Evolutionary conservation across 35 echinoderm and acorn worm species (phyloP).

Genomic region (Diadema setosum): DNA sequence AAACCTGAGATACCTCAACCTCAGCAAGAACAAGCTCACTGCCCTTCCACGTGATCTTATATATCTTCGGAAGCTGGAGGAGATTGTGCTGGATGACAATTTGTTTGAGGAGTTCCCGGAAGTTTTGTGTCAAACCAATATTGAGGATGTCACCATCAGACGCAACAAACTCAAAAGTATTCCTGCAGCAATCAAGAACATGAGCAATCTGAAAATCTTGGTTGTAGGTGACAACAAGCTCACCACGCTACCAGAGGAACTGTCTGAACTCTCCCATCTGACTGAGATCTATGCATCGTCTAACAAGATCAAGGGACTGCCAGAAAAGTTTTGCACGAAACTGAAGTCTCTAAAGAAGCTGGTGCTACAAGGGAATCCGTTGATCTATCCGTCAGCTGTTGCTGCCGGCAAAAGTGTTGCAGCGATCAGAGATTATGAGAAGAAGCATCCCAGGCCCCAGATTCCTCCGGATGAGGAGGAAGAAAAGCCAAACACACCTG

Average conservation of each 20-base stretch:
- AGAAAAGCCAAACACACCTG: background rate
- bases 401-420: slow-evolving; percentile 23
- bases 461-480: background rate
- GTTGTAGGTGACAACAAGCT: slow-evolving; percentile 68
- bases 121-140: slow-evolving; percentile 42
- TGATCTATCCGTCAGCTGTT: slow-evolving; percentile 26
- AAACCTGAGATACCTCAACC: slow-evolving; percentile 57
- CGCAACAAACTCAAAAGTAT: slow-evolving; percentile 39
- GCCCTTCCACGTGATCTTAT: slow-evolving; percentile 49
- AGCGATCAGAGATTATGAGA: slow-evolving; percentile 49
- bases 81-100: slow-evolving; percentile 68
- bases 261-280: slow-evolving; percentile 24
- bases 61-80: slow-evolving; percentile 59
- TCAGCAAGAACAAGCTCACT: slow-evolving; percentile 54
- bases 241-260: slow-evolving; percentile 8
- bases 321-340: slow-evolving; percentile 37
- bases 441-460: background rate
- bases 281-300: slow-evolving; percentile 55
- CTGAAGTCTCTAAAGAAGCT: slow-evolving; percentile 60
- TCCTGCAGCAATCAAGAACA: slow-evolving; percentile 36
- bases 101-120: slow-evolving; percentile 63
- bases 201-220: slow-evolving; percentile 53
- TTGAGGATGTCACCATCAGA: slow-evolving; percentile 69
- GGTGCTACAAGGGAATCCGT: slow-evolving; percentile 60
- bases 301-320: slow-evolving; percentile 50